These are phyloP conservation scores for Dipodomys ordii DNA, from an alignment of 2,113 vertebrate species.

Conservation along the genomic window DNA sequence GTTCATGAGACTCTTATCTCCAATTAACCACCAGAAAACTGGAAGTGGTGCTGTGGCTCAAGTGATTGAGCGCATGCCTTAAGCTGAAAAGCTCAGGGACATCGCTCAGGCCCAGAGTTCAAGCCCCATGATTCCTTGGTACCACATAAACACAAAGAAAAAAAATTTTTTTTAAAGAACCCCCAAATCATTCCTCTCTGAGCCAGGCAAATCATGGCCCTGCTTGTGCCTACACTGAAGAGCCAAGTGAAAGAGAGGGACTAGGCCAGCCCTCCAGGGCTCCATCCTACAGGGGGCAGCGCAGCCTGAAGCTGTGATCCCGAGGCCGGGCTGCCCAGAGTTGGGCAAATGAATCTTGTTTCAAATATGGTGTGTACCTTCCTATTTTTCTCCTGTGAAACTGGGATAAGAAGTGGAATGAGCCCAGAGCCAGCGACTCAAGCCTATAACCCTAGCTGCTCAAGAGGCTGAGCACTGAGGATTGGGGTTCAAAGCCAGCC, in stretches of 20 bases:
- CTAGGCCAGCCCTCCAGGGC: not conserved
- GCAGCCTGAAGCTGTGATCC: not conserved
- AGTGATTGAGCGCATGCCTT: too few relatives aligned
- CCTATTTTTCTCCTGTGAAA: not conserved
- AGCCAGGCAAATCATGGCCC: not conserved
- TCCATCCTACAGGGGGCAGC: not conserved
- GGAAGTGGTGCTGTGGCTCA: too few relatives aligned
- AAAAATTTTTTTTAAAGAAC: not conserved
- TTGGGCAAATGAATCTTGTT: not conserved
- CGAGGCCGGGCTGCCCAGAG: not conserved
- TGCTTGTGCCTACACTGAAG: not conserved
- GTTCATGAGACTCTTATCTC: too few relatives aligned
- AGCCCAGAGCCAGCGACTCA: too few relatives aligned
- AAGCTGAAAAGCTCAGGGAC: too few relatives aligned
- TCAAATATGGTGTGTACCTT: not conserved
- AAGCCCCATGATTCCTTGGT: too few relatives aligned
- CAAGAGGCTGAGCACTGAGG: too few relatives aligned
- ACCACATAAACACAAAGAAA: too few relatives aligned
- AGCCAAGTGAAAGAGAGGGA: not conserved
- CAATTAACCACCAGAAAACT: too few relatives aligned
- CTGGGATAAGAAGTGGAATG: not conserved
- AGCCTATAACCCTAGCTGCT: too few relatives aligned
- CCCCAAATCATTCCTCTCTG: not conserved
- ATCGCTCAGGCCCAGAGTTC: too few relatives aligned
- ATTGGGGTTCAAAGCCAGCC: too few relatives aligned